These are phyloP conservation scores for Leptobrachium ailaonicum DNA, from an alignment of 2,113 vertebrate species.

Conservation along the genomic window DNA sequence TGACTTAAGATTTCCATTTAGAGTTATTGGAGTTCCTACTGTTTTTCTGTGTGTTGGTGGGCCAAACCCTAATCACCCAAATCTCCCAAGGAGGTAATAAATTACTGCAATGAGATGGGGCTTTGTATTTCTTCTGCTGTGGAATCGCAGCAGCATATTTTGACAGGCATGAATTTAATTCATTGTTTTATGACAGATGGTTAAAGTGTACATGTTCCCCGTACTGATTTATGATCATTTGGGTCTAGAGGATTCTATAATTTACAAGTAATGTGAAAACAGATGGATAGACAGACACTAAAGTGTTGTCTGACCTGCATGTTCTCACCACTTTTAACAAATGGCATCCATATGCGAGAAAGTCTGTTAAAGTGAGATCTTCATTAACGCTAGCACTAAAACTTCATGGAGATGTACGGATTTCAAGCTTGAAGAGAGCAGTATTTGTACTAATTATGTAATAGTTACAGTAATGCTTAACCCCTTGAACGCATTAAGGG, in stretches of 20 bases:
- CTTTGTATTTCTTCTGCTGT: slow-evolving; percentile 90
- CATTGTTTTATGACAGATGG: slow-evolving; percentile 99
- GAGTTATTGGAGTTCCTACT: slow-evolving; percentile 95
- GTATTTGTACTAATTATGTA: not conserved
- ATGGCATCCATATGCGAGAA: slow-evolving; percentile 93
- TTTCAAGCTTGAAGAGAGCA: not conserved
- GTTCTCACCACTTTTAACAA: slow-evolving; percentile 80
- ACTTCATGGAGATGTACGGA: slow-evolving; percentile 17
- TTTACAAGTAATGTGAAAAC: slow-evolving; percentile 96
- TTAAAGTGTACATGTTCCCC: slow-evolving; percentile 88
- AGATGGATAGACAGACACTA: slow-evolving; percentile 95
- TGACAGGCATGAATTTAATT: slow-evolving; percentile 96
- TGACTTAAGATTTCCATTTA: slow-evolving; percentile 92
- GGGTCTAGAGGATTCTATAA: slow-evolving; percentile 96
- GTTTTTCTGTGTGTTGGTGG: slow-evolving; percentile 99
- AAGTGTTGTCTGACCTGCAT: slow-evolving; percentile 81
- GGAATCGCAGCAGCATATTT: slow-evolving; percentile 86
- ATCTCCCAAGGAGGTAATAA: slow-evolving; percentile 95
- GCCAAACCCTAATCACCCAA: slow-evolving; percentile 92
- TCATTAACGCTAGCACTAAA: slow-evolving; percentile 56
- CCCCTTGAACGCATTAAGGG: not conserved
- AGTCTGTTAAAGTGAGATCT: slow-evolving; percentile 74
- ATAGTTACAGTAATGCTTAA: not conserved
- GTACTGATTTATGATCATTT: slow-evolving; percentile 94
- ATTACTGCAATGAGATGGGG: slow-evolving; percentile 92